Base-by-base conservation (phyloP, 2,113 vertebrate species). In the Lepus americanus region DNA sequence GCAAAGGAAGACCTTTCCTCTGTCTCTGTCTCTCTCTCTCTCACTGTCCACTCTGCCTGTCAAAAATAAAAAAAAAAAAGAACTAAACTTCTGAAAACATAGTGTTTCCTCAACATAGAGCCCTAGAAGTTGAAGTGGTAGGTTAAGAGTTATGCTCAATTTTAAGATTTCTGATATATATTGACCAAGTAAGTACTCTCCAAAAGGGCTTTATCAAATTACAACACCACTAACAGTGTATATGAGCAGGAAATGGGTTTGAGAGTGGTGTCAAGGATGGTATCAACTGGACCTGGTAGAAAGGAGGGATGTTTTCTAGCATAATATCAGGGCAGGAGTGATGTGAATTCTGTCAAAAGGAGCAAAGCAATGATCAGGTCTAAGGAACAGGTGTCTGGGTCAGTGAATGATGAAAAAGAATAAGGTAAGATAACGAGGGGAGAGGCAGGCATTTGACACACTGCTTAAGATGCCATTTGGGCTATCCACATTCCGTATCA, bases 131-230 rank as follows among this genome's bases (percentile, higher is more conserved):
- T 94, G 82, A 93, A 94, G 83, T 69, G 64, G 44, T 61, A 66
- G 6, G 31, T 9, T 89, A 49, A 96, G 78, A 90, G 55, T 51
- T 87, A 73, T 82, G n/a, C 84, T 76, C 39, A 20, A 64, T 66
- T 64, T 90, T 44, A 89, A 93, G 14, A 80, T 89, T 86, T 94
- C 72, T 89, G 33, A 86, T 64, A 83, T 19, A 92, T 27, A 92
- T 39, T 89, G 92, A 95, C 22, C 91, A 89, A 93, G 29, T 64
- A 39, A 93, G 29, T 64, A 39, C 23, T 93, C 29, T 83, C 67
- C 39, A 33, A 29, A 94, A 83, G 44, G 33, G 23, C 76, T 76
- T 6, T 89, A 90, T 89, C 66, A 93, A 89, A 93, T 95, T 86
- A 88, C 5, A 81, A 76, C 31, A 17, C 31, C 53, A 87, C 29